Evolutionary conservation across 2,888 invertebrate genomes (phyloP).

Genomic region (Holacanthella duospinosa): DNA sequence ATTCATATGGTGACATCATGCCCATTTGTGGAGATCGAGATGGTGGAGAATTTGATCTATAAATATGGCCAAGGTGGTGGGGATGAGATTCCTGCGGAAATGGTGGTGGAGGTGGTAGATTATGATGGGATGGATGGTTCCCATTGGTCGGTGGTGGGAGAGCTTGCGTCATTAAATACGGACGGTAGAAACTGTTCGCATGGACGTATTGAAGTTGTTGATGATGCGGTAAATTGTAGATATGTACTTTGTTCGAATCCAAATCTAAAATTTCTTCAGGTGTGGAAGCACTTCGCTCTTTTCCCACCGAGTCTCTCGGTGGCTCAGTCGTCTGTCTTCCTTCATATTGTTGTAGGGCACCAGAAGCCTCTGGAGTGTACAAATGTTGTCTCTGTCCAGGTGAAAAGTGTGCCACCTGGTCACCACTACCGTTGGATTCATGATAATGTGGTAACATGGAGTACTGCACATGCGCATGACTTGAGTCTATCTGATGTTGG

Average conservation of each 20-base stretch:
- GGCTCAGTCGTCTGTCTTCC: not conserved
- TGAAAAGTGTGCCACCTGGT: not conserved
- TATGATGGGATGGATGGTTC: conserved; percentile 12
- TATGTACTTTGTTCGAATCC: conserved; percentile 77
- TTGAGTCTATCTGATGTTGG: not conserved
- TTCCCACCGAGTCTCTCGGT: conserved; percentile 14
- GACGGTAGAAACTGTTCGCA: conserved; percentile 29
- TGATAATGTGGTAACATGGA: not conserved
- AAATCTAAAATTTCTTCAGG: conserved; percentile 72
- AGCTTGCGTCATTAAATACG: conserved; percentile 27
- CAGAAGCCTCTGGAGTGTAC: not conserved
- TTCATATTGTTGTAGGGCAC: not conserved
- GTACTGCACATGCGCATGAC: not conserved
- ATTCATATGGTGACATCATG: conserved; percentile 1
- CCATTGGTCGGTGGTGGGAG: conserved; percentile 27
- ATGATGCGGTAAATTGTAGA: conserved; percentile 46
- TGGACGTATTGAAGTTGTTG: conserved; percentile 17
- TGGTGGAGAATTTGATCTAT: conserved; percentile 14
- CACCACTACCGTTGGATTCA: not conserved
- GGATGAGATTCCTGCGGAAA: conserved; percentile 3
- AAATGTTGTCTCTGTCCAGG: not conserved
- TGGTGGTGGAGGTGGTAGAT: conserved; percentile 13
- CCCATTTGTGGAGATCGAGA: conserved; percentile 1
- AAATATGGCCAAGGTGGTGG: conserved; percentile 7
- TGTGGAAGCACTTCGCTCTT: conserved; percentile 42